Conservation (phyloP, 2,888 invertebrate genomes). For the Lutraria lutraria region DNA sequence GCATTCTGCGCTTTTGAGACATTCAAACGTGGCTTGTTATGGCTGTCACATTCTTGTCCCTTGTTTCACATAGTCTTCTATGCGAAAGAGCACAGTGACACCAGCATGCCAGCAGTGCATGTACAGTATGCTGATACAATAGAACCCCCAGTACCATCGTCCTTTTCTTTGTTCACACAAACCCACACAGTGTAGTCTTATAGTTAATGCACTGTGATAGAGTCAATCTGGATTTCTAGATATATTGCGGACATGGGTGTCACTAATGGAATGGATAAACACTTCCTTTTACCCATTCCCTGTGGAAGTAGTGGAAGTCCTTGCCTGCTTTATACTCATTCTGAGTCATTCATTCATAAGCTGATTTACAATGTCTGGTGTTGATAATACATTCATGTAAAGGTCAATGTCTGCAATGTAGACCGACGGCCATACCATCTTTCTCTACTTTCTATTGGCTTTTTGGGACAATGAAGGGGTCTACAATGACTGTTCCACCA, state of each 20-base stretch:
- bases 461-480: slow-evolving; percentile 47
- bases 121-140: slow-evolving; percentile 49
- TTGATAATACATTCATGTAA: slow-evolving; percentile 36
- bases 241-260: background rate
- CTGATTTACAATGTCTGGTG: slow-evolving; percentile 40
- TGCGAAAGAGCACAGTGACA: slow-evolving; percentile 40
- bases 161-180: slow-evolving; percentile 40
- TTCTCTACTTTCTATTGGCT: slow-evolving; percentile 66
- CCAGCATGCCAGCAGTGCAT: slow-evolving; percentile 60
- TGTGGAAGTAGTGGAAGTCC: slow-evolving; percentile 56
- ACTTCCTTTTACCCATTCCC: slow-evolving; percentile 63
- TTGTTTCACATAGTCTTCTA: slow-evolving; percentile 46
- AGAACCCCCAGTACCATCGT: background rate
- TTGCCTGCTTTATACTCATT: slow-evolving; percentile 64
- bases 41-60: slow-evolving; percentile 39
- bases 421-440: slow-evolving; percentile 53
- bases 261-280: slow-evolving; percentile 40
- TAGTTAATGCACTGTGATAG: slow-evolving; percentile 55
- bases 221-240: slow-evolving; percentile 49
- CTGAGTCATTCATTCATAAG: slow-evolving; percentile 62
- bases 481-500: slow-evolving; percentile 40
- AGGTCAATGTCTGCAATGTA: slow-evolving; percentile 63
- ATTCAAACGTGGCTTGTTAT: too few species aligned
- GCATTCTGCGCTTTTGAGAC: slow-evolving; percentile 32
- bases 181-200: slow-evolving; percentile 58